Evolutionary conservation across 2,888 invertebrate species (phyloP), one percentile per base, ranked within the genome.

Genomic region (Agrenia bidenticulata): DNA sequence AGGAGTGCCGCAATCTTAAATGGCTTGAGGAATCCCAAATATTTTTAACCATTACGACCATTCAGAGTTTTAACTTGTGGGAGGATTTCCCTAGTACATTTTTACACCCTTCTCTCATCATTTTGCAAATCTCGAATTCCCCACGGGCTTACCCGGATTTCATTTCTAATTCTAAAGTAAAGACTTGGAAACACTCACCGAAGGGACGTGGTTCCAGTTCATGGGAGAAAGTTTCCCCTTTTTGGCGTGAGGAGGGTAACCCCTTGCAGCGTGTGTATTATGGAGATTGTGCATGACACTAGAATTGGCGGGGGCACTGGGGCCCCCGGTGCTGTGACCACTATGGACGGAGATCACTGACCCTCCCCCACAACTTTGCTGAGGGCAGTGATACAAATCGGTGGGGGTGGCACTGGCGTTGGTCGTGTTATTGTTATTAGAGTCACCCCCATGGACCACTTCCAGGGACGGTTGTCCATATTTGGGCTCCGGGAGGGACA

Each of bases 201-300:
- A 72, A 32, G 72, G 72, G 56, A 72, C 66, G 66, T 72, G 72
- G 63, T 72, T 72, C 68, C 72, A 69, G 61, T 72, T 72, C 72
- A 72, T 72, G 45, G 64, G 50, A 66, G 70, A 55, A 63, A 66
- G 59, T 61, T 69, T 23, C 64, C 66, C 26, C 64, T 49, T 50
- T 64, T 68, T 1, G 61, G 61, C 63, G 51, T 63, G 63, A 49
- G 63, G 64, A 21, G 61, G 66, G 27, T 15, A 13, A 17, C 55
- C 26, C 9, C n/a, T 21, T 42, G 54, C 26, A 23, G 27, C 21
- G 61, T n/a, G n/a, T n/a, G n/a, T n/a, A n/a, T 19, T 37, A 21
- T 57, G 5, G 5, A 45, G n/a, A 45, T 45, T 45, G 11, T 59
- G 21, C 19, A 37, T 39, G 27, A 23, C 26, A n/a, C n/a, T 17